Base-by-base conservation (phyloP, 2,113 vertebrate genomes). In the Ovibos moschatus region DNA sequence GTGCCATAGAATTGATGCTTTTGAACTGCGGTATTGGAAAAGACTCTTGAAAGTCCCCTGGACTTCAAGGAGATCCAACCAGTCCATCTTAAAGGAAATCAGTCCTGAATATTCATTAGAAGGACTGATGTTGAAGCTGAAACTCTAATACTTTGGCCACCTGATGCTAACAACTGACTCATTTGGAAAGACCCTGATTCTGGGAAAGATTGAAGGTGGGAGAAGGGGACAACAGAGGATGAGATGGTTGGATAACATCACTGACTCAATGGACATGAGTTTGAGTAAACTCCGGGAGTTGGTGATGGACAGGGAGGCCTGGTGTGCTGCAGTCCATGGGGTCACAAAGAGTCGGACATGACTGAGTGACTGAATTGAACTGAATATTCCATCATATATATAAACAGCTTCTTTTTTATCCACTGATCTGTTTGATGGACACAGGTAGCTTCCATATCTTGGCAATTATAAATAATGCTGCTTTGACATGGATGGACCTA, bases 1-100 rank as follows among this genome's bases (percentile, higher is more conserved):
- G n/a, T 1, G 9, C n/a, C 2, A 0, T 23, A 23, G n/a, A 71
- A 36, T 2, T 71, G 5, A 71, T 23, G n/a, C 64, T 36, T 36
- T 71, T 36, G 64, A 71, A 36, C 2, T 71, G n/a, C 23, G 19
- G n/a, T 71, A 36, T 71, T 36, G n/a, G 64, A 71, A 36, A 71
- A 36, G 19, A 71, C n/a, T 71, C n/a, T 71, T 23, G n/a, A 71
- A 19, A 36, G n/a, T 36, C n/a, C 4, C 17, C 36, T 71, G 64
- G 64, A 71, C 64, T 23, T 21, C n/a, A 71, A 23, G 19, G 64
- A 71, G n/a, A 71, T 36, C 17, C 8, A 36, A 36, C 4, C 17
- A 67, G 17, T 67, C 67, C n/a, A 23, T 71, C n/a, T 23, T 36
- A 71, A 36, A 71, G 19, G 67, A 71, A 71, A 71, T 71, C 19